Percentiles rank a stretch among this genome's conserved stretches.
phyloP scores from a whole-genome alignment of 2,113 vertebrate genomes.

The Trochalopteron elliotii region DNA sequence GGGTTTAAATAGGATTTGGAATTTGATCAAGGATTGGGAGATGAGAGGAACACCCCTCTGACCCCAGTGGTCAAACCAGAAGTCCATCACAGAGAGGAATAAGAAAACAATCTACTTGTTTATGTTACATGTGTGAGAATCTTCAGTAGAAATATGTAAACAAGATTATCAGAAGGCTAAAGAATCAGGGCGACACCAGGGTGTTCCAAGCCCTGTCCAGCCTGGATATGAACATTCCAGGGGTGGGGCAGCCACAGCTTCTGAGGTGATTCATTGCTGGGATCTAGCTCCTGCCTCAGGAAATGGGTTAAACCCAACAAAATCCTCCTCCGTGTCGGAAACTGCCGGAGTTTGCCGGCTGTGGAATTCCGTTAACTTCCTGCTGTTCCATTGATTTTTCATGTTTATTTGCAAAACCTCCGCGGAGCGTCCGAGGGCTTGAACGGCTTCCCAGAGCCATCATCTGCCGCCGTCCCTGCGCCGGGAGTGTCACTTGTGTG shows the following conservation, averaged over 20 bases:
- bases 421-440: not conserved
- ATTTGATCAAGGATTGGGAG: too few relatives aligned
- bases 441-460: conserved; percentile 29
- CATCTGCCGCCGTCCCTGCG: not conserved
- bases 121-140: too few relatives aligned
- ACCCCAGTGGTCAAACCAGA: too few relatives aligned
- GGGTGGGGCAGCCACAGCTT: not conserved
- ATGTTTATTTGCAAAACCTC: conserved; percentile 52
- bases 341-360: not conserved
- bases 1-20: too few relatives aligned
- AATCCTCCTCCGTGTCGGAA: not conserved
- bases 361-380: not conserved
- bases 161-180: too few relatives aligned
- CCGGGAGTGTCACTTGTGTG: not conserved
- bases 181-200: too few relatives aligned
- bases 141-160: too few relatives aligned
- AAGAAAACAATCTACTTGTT: too few relatives aligned
- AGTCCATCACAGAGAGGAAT: too few relatives aligned
- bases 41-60: too few relatives aligned
- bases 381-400: conserved; percentile 20
- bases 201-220: not conserved
- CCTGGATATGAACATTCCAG: not conserved
- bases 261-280: not conserved
- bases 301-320: not conserved
- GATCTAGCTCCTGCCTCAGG: not conserved